phyloP scores from a whole-genome alignment of 1,140 invertebrate species.

The Megalopta genalis region DNA sequence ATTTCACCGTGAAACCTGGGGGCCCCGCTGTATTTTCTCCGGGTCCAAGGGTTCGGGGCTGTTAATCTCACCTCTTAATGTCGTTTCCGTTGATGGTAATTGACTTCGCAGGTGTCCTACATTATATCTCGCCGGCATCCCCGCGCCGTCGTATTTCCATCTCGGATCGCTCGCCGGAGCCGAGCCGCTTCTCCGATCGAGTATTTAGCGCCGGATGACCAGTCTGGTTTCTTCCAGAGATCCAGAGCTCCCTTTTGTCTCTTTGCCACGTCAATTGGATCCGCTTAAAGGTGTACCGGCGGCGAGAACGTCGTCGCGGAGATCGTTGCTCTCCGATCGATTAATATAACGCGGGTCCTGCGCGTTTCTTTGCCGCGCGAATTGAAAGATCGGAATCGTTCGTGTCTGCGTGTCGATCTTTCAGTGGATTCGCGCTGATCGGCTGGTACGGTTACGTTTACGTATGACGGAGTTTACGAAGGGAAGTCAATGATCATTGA shows the following conservation, averaged over 20 bases:
- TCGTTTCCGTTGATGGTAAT: not conserved
- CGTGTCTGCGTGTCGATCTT: not conserved
- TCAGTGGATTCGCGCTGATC: not conserved
- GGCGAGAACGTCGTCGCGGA: not conserved
- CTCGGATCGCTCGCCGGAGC: not conserved
- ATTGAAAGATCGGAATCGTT: not conserved
- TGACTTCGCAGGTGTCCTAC: not conserved
- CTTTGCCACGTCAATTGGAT: conserved; percentile 7
- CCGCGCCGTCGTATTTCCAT: not conserved
- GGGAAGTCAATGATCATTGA: too few species aligned
- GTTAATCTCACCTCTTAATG: conserved; percentile 10
- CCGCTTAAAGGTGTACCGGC: conserved; percentile 12
- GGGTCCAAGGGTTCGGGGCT: not conserved
- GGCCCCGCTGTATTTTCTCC: not conserved
- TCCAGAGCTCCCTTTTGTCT: not conserved
- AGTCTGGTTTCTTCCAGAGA: too few species aligned
- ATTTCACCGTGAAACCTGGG: not conserved
- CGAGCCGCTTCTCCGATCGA: too few species aligned
- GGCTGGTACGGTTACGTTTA: too few species aligned
- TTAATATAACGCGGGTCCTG: not conserved
- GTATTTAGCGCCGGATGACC: too few species aligned
- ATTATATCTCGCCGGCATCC: too few species aligned
- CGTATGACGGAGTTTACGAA: too few species aligned
- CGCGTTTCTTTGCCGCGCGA: not conserved
- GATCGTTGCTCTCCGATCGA: not conserved